Percentiles rank a stretch among this genome's conserved stretches.
Evolutionary conservation across 2,797 vertebrate genomes (phyloP).

Genomic region (Otolemur crassicaudatus): DNA sequence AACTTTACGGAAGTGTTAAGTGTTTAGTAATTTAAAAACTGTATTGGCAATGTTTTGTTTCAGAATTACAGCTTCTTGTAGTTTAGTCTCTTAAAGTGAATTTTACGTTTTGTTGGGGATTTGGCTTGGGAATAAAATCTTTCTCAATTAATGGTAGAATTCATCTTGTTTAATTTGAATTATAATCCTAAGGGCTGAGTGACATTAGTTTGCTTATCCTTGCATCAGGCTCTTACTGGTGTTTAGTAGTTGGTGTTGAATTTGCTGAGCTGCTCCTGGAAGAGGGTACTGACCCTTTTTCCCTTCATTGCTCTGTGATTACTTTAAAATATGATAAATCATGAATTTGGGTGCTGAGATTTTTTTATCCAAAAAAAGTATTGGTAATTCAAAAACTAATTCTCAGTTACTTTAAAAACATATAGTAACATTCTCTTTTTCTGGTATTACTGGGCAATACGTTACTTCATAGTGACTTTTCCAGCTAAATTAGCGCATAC

Average conservation of each 20-base stretch:
- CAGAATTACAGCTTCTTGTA: background rate
- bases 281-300: background rate
- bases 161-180: background rate
- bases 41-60: background rate
- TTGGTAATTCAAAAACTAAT: slow-evolving; percentile 4
- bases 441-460: background rate
- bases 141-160: background rate
- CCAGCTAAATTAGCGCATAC: background rate
- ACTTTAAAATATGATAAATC: background rate
- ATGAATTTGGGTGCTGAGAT: background rate
- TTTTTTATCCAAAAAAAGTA: slow-evolving; percentile 2
- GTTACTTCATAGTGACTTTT: background rate
- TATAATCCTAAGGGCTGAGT: background rate
- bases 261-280: background rate
- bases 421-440: background rate
- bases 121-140: slow-evolving; percentile 43
- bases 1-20: background rate
- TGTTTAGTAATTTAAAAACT: background rate
- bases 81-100: slow-evolving; percentile 3
- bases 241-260: background rate
- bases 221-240: background rate
- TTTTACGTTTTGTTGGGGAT: background rate
- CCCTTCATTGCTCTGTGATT: background rate
- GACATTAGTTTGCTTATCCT: background rate
- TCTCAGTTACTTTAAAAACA: slow-evolving; percentile 38